Evolutionary conservation across 2,888 invertebrate genomes (phyloP).

Genomic region (Poecilus cupreus): DNA sequence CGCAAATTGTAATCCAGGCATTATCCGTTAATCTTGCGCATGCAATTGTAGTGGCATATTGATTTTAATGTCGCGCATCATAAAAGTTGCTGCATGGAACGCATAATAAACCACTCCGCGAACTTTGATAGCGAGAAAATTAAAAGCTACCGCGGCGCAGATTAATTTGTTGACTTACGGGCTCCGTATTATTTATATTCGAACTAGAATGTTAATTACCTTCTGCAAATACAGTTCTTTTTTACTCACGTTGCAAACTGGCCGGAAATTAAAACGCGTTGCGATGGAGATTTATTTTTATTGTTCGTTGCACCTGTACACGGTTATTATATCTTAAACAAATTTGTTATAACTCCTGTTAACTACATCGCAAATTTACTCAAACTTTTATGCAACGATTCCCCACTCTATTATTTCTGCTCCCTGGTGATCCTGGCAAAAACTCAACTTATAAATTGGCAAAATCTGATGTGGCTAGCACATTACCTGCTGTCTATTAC

Average conservation of each 20-base stretch:
- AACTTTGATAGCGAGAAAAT: constrained; percentile 29
- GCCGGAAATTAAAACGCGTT: constrained; percentile 28
- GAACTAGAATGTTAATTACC: constrained; percentile 40
- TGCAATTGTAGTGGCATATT: constrained; percentile 7
- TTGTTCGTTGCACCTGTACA: constrained; percentile 11
- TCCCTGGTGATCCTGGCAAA: constrained; percentile 6
- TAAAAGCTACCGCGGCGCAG: constrained; percentile 29
- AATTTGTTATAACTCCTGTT: background rate
- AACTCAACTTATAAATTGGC: too few relatives aligned
- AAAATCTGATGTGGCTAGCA: too few relatives aligned
- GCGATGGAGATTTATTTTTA: background rate
- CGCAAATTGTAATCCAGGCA: background rate
- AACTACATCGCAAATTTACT: background rate
- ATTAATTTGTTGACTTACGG: constrained; percentile 38
- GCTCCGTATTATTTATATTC: constrained; percentile 13
- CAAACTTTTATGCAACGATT: constrained; percentile 7
- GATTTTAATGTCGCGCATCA: constrained; percentile 14
- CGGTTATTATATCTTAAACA: constrained; percentile 27
- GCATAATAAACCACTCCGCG: background rate
- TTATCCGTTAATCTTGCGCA: constrained; percentile 14
- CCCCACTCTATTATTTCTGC: constrained; percentile 2
- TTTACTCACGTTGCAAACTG: background rate
- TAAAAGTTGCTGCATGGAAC: constrained; percentile 1
- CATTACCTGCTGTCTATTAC: too few relatives aligned
- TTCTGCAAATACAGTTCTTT: constrained; percentile 17